These are phyloP conservation scores for Cryptotermes secundus DNA, from an alignment of 1,140 invertebrate species.

Conservation along the genomic window DNA sequence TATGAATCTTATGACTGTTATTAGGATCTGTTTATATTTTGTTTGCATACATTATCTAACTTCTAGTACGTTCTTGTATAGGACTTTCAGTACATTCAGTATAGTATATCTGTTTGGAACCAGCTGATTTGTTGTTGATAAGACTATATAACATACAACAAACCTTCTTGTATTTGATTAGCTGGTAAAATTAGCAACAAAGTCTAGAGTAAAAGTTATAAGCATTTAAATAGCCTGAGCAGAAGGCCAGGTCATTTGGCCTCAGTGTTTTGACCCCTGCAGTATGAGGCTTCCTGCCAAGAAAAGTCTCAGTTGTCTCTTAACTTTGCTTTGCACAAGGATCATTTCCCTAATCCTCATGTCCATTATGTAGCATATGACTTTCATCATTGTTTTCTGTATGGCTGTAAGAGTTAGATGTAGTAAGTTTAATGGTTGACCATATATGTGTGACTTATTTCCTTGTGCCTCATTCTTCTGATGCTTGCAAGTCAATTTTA, in stretches of 20 bases:
- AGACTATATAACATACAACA: not conserved
- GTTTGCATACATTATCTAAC: too few relatives aligned
- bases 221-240: constrained; percentile 35
- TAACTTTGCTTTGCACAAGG: constrained; percentile 36
- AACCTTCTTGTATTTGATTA: constrained; percentile 2
- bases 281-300: constrained; percentile 35
- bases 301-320: constrained; percentile 34
- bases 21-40: too few relatives aligned
- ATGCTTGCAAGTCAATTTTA: too few relatives aligned
- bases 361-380: not conserved
- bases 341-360: not conserved
- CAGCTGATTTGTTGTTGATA: not conserved
- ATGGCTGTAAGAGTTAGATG: not conserved
- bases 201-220: constrained; percentile 28
- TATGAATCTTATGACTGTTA: too few relatives aligned
- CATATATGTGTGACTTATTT: not conserved
- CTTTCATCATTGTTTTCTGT: not conserved
- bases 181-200: constrained; percentile 36
- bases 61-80: too few relatives aligned
- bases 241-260: constrained; percentile 31
- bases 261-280: constrained; percentile 26
- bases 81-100: too few relatives aligned
- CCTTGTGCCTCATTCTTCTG: not conserved
- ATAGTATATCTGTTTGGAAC: too few relatives aligned
- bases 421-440: constrained; percentile 14